Evolutionary conservation across 2,797 vertebrate species (phyloP).

Genomic region (Enteromius fasciolatus): DNA sequence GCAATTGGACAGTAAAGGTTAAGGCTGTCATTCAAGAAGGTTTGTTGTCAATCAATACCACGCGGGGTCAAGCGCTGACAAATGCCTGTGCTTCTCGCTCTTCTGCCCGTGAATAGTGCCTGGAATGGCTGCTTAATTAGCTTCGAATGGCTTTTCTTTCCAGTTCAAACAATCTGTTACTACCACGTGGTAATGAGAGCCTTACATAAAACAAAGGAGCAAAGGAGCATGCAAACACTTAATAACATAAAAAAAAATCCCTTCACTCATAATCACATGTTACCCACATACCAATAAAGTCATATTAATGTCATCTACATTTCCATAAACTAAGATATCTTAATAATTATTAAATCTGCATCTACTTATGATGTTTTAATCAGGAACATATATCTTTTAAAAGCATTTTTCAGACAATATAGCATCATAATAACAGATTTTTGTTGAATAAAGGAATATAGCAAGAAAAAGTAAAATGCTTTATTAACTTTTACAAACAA

Average conservation of each 20-base stretch:
- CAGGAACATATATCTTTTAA: neutral
- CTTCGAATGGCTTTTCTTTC: constrained; percentile 95
- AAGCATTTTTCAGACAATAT: neutral
- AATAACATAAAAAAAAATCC: constrained; percentile 80
- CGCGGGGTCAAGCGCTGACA: constrained; percentile 91
- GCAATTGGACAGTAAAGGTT: constrained; percentile 70
- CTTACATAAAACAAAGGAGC: constrained; percentile 86
- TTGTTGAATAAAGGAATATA: neutral
- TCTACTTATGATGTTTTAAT: neutral
- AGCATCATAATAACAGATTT: neutral
- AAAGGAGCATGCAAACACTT: constrained; percentile 88
- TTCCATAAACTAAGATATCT: neutral
- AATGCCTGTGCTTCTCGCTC: constrained; percentile 88
- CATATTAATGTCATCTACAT: neutral
- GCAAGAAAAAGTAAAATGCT: neutral
- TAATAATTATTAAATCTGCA: neutral
- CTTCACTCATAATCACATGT: constrained; percentile 38
- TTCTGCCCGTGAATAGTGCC: constrained; percentile 90
- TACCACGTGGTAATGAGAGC: constrained; percentile 94
- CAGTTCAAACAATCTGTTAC: constrained; percentile 97
- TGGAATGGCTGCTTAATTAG: constrained; percentile 96
- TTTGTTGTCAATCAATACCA: constrained; percentile 91
- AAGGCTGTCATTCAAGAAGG: constrained; percentile 80
- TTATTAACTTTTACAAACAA: neutral
- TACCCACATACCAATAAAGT: constrained; percentile 33